Evolutionary conservation across 2,888 invertebrate genomes (phyloP), one percentile per base, ranked within the genome.

Genomic region (Lasioglossum leucozonium): DNA sequence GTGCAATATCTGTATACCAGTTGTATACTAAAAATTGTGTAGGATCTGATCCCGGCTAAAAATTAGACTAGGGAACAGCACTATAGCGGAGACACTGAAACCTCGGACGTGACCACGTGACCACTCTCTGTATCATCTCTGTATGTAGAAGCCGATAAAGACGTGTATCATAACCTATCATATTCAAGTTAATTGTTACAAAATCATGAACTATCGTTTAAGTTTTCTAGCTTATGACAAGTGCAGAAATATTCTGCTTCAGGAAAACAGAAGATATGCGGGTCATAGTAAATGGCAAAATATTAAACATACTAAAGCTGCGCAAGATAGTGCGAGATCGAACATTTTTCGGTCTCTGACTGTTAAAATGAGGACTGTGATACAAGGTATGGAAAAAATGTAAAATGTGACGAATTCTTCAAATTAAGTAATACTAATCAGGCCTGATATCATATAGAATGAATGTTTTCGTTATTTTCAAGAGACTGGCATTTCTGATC

Each of bases 281-380:
- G 98, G 98, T 0, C 98, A 98, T 93, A 97, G 97, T 72, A 97
- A 98, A 95, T 98, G 97, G 97, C 96, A 96, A 42, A 98, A 98
- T 93, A 97, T 98, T 47, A 96, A 95, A 85, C 97, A 97, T 90
- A 96, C 95, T 4, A 98, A 98, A 95, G 96, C 95, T 0, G 95
- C 95, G 13, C 97, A 97, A 91, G 98, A 98, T 95, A 94, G 93
- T 0, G 95, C 96, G 92, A 96, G 95, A 91, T 92, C 96, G 0
- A 55, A 87, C 4, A 79, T 96, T 4, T 96, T 96, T 87, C 92
- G 93, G 0, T 96, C 95, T 91, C 92, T 96, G 6, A 85, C 95
- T 0, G 94, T 95, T 42, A 95, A 96, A 92, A 96, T 98, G 86
- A 96, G 95, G 88, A 90, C 96, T 6, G 97, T 97, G 0, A 95